Evolutionary conservation across 2,797 vertebrate genomes (phyloP).

Genomic region (Mallotus villosus): DNA sequence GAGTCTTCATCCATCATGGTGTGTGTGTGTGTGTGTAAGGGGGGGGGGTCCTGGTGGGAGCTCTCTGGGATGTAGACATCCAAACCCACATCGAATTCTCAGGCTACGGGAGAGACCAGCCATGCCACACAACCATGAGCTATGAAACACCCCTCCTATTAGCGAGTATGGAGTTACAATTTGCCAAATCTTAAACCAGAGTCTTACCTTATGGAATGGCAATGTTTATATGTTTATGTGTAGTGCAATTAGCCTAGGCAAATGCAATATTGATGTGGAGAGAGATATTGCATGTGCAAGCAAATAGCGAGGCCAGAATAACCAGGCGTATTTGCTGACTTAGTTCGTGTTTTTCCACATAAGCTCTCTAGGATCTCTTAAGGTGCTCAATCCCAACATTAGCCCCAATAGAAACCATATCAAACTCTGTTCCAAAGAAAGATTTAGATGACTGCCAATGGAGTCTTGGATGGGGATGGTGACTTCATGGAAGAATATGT

Average conservation of each 20-base stretch:
- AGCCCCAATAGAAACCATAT: background rate
- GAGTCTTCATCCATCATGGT: no score
- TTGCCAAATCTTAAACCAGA: background rate
- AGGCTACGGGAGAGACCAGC: no score
- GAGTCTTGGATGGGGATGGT: slow-evolving; percentile 9
- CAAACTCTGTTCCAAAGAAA: background rate
- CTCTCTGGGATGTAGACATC: no score
- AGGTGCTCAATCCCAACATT: background rate
- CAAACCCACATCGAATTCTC: no score
- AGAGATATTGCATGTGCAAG: slow-evolving; percentile 11
- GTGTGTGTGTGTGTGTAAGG: no score
- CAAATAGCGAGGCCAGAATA: background rate
- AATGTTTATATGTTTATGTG: background rate
- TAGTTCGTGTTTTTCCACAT: background rate
- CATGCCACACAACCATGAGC: no score
- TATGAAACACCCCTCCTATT: no score
- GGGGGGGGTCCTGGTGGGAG: no score
- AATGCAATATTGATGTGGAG: background rate
- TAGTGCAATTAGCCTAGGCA: background rate
- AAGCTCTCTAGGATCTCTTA: background rate
- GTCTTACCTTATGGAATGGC: background rate
- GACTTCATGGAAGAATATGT: slow-evolving; percentile 21
- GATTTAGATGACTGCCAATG: background rate
- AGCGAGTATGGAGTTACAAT: background rate
- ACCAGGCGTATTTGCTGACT: background rate